phyloP scores from a whole-genome alignment of 2,888 invertebrate genomes.

The Machimus atricapillus region DNA sequence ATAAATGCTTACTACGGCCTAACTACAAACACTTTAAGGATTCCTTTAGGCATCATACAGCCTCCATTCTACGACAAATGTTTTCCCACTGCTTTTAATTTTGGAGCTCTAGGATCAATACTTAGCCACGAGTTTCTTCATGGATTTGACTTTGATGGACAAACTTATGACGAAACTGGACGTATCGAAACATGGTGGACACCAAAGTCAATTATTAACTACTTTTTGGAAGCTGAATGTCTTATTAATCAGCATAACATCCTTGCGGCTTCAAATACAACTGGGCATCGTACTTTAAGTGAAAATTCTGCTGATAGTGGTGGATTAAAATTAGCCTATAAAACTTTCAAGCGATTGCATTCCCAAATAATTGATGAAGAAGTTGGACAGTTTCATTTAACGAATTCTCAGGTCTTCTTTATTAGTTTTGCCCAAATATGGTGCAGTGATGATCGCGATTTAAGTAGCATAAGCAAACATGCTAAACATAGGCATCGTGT shows the following conservation, averaged over 20 bases:
- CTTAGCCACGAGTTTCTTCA: slow-evolving; percentile 89
- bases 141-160: slow-evolving; percentile 81
- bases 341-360: background rate
- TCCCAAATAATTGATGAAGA: background rate
- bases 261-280: background rate
- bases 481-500: slow-evolving; percentile 10
- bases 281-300: slow-evolving; percentile 21
- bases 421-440: slow-evolving; percentile 38
- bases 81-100: slow-evolving; percentile 83
- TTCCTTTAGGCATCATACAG: background rate
- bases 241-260: slow-evolving; percentile 12
- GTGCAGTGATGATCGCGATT: slow-evolving; percentile 65
- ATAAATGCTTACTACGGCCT: slow-evolving; percentile 11
- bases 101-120: slow-evolving; percentile 85
- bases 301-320: slow-evolving; percentile 47
- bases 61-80: background rate
- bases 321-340: slow-evolving; percentile 40
- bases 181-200: slow-evolving; percentile 23
- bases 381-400: background rate
- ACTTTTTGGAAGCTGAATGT: background rate
- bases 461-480: slow-evolving; percentile 69
- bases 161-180: slow-evolving; percentile 78
- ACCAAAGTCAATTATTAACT: background rate
- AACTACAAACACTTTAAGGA: background rate
- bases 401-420: slow-evolving; percentile 30